A percentile compares a stretch with the other conserved stretches of the same genome.
phyloP scores from a whole-genome alignment of 2,888 invertebrate species.

The Xestia c-nigrum region DNA sequence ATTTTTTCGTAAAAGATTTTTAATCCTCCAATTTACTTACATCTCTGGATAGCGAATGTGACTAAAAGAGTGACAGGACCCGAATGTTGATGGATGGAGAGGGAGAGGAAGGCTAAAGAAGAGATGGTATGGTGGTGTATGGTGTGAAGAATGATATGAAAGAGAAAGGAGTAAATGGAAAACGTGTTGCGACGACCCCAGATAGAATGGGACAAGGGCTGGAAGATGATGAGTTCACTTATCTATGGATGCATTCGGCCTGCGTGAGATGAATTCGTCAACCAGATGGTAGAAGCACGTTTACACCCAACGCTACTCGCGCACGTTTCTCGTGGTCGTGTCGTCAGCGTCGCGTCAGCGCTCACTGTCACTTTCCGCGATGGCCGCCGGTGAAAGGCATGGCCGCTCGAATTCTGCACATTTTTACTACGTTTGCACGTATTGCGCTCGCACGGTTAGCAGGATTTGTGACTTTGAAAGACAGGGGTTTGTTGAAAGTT shows the following conservation, averaged over 20 bases:
- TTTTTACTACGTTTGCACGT: slow-evolving; percentile 51
- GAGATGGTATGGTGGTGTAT: no score
- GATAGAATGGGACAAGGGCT: no score
- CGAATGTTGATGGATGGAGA: no score
- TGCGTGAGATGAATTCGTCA: not conserved
- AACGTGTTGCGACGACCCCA: no score
- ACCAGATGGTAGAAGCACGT: not conserved
- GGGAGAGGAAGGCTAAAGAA: no score
- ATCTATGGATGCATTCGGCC: not conserved
- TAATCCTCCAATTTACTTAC: not conserved
- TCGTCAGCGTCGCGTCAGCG: slow-evolving; percentile 64
- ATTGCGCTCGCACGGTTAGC: slow-evolving; percentile 38
- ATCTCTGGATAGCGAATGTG: no score
- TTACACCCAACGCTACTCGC: slow-evolving; percentile 37
- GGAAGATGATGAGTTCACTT: not conserved
- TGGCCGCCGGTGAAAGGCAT: slow-evolving; percentile 68
- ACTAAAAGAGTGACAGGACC: no score
- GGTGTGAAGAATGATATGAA: no score
- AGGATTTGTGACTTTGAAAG: not conserved
- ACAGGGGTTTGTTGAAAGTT: not conserved
- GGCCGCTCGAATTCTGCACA: slow-evolving; percentile 47
- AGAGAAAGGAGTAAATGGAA: no score
- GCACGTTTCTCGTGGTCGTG: slow-evolving; percentile 36
- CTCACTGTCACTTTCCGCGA: slow-evolving; percentile 70
- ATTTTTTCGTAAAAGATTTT: not conserved